Percentiles rank a stretch among this genome's conserved stretches.
phyloP scores from a whole-genome alignment of 2,888 invertebrate genomes.

The Lasioglossum oenotherae region DNA sequence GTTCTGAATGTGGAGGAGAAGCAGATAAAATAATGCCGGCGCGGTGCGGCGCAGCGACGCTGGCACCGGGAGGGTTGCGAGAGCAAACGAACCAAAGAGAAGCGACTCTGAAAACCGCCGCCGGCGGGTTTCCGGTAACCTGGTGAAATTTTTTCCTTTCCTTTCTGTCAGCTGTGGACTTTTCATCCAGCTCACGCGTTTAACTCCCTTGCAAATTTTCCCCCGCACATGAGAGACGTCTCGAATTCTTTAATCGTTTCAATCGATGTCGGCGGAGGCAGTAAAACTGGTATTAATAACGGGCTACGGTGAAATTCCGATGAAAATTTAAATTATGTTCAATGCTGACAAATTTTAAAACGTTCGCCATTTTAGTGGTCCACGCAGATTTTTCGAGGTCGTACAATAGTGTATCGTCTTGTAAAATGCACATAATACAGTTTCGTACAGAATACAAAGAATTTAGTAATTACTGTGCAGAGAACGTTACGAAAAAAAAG shows the following conservation, averaged over 20 bases:
- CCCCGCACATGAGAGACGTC: neutral
- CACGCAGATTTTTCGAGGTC: neutral
- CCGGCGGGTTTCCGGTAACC: neutral
- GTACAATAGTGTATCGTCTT: neutral
- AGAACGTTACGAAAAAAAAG: too few relatives aligned
- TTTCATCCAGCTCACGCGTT: neutral
- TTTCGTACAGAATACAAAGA: too few relatives aligned
- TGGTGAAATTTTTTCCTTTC: neutral
- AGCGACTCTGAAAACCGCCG: conserved; percentile 3
- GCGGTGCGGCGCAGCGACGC: neutral
- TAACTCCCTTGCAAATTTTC: neutral
- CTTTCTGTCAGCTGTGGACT: neutral
- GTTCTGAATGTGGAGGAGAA: conserved; percentile 1
- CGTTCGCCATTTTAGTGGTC: neutral
- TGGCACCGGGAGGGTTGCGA: neutral
- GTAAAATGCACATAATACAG: neutral
- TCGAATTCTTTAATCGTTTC: neutral
- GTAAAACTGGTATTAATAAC: neutral
- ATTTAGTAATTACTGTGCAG: too few relatives aligned
- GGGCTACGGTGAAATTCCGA: neutral
- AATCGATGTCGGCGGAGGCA: neutral
- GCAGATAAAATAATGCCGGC: conserved; percentile 4
- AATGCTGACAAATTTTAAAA: neutral
- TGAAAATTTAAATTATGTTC: neutral
- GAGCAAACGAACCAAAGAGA: conserved; percentile 4